Percentiles rank a stretch among this genome's conserved stretches.
Conservation (phyloP, 2,797 vertebrate genomes). For the Mormyrops attenuatus region DNA sequence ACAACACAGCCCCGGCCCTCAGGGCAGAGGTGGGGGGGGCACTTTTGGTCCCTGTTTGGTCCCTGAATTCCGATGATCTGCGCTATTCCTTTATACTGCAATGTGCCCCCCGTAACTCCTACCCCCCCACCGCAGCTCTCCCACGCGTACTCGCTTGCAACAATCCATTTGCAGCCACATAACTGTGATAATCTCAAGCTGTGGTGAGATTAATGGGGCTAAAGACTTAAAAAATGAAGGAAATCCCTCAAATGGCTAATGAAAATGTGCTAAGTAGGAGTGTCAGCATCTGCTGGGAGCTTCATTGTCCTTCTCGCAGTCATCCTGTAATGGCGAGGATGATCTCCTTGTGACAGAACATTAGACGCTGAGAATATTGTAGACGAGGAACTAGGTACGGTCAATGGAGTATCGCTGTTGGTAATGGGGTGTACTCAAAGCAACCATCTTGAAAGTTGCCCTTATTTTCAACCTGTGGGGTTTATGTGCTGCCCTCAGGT, state of each 20-base stretch:
- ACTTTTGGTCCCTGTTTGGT: constrained; percentile 9
- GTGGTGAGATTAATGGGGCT: constrained; percentile 57
- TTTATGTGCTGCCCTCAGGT: neutral
- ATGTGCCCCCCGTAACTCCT: neutral
- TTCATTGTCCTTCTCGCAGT: neutral
- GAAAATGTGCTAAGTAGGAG: neutral
- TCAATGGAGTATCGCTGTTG: neutral
- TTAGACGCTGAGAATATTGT: neutral
- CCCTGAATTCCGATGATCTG: neutral
- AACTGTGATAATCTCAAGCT: constrained; percentile 41
- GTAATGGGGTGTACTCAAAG: neutral
- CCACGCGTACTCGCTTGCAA: neutral
- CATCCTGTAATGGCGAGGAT: neutral
- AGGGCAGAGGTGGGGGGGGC: neutral
- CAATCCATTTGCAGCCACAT: constrained; percentile 2
- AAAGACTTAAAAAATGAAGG: constrained; percentile 50
- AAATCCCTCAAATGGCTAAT: constrained; percentile 43
- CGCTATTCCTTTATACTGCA: neutral
- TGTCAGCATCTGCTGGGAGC: neutral
- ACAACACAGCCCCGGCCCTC: neutral
- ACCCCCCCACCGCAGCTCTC: neutral
- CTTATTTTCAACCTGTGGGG: neutral
- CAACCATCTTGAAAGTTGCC: neutral
- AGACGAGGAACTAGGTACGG: neutral
- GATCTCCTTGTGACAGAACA: neutral